Base-by-base conservation (phyloP, 2,797 vertebrate genomes). In the Sorex maritimensis region DNA sequence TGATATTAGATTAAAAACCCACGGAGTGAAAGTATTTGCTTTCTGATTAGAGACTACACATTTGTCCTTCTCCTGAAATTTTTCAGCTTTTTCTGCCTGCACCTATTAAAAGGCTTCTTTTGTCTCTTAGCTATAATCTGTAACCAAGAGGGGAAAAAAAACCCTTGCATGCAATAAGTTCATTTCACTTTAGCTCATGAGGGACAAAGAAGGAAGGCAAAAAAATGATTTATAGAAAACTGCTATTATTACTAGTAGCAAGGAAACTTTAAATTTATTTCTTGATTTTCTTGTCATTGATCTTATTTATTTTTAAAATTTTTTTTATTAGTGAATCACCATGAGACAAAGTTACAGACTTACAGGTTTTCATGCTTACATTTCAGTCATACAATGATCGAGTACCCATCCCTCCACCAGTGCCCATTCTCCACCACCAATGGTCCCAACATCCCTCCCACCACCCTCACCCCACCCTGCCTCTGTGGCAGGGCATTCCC, bases 41-140 rank as follows among this genome's bases (percentile, higher is more conserved):
- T 71, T 90, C 79, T 84, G 44, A 88, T 89, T 52, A 41, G 26
- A 81, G 11, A 55, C 13, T 55, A 55, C 38, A 74, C 28, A 21
- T 74, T 79, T 86, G 28, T 80, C 11, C 34, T 72, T 75, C 11
- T 58, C 79, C 81, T n/a, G 11, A 52, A 81, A 80, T 6, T 81
- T 63, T 79, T 46, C 65, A 38, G 73, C 41, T 83, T 90, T 61
- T 68, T 55, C 17, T 17, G 13, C 17, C 71, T 87, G 21, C 6
- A 61, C 14, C 30, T 44, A 14, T 63, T 17, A 72, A 65, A 87
- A 5, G 65, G 0, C 7, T 90, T 55, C n/a, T 11, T 88, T 52
- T 72, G 4, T 41, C 6, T 71, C 78, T 5, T 30, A 41, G 28
- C 61, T 86, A 23, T 67, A 44, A 44, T 79, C 65, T 73, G 19